Conservation (phyloP, 1,140 invertebrate genomes). For the Penaeus indicus region DNA sequence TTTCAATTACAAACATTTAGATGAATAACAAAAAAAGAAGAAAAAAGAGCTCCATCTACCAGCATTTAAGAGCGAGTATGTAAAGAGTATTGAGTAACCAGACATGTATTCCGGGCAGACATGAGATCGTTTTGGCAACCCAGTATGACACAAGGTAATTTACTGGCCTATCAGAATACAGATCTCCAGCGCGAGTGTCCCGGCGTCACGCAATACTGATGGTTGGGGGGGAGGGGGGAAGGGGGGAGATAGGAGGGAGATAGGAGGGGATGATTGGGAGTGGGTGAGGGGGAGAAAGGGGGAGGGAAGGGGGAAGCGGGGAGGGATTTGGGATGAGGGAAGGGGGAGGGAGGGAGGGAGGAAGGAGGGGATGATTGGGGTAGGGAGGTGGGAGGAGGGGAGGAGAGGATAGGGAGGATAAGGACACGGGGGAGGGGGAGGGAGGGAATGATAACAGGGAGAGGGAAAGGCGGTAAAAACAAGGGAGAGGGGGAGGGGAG, state of each 20-base stretch:
- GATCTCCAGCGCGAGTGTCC: slow-evolving; percentile 47
- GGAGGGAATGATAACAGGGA: background rate
- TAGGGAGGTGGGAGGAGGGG: background rate
- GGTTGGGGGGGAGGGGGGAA: background rate
- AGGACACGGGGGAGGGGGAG: background rate
- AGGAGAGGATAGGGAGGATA: too few species aligned
- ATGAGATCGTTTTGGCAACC: background rate
- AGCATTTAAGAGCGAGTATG: too few species aligned
- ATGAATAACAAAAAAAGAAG: too few species aligned
- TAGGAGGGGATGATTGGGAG: background rate
- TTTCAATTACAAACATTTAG: too few species aligned
- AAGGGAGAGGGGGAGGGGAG: too few species aligned
- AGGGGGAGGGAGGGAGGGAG: background rate
- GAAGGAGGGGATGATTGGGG: background rate
- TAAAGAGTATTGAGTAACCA: too few species aligned
- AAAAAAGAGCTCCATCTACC: too few species aligned
- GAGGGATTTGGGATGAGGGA: too few species aligned
- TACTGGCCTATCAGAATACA: slow-evolving; percentile 44
- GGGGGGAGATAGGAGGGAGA: background rate
- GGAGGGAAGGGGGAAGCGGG: background rate
- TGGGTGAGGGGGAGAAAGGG: background rate
- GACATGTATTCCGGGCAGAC: too few species aligned
- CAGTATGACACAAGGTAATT: slow-evolving; percentile 56
- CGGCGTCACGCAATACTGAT: slow-evolving; percentile 49
- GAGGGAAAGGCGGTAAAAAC: background rate